A percentile compares a stretch with the other conserved stretches of the same genome.
phyloP scores from a whole-genome alignment of 2,888 invertebrate genomes.

The Eledone cirrhosa region DNA sequence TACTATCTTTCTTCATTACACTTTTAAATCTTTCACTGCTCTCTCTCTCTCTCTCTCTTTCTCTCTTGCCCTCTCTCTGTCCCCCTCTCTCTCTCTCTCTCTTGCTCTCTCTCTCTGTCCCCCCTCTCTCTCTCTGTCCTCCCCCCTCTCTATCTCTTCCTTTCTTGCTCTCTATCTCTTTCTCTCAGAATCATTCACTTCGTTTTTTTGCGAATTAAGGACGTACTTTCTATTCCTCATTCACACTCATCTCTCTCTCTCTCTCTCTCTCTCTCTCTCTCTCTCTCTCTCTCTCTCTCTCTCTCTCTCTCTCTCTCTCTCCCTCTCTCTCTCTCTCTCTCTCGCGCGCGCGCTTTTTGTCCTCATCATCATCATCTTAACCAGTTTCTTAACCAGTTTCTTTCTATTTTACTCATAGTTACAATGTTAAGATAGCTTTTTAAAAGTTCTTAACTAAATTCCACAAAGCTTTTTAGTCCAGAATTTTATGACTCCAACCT shows the following conservation, averaged over 20 bases:
- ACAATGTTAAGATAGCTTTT: no score
- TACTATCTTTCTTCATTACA: background rate
- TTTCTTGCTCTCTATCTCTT: slow-evolving; percentile 32
- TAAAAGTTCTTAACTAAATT: no score
- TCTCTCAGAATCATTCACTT: slow-evolving; percentile 27
- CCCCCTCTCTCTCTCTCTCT: slow-evolving; percentile 24
- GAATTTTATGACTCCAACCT: no score
- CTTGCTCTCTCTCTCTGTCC: background rate
- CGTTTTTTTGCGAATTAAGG: slow-evolving; percentile 26
- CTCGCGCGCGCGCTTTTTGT: background rate
- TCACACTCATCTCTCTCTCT: slow-evolving; percentile 20
- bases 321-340: slow-evolving; percentile 26
- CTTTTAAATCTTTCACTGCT: slow-evolving; percentile 16
- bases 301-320: slow-evolving; percentile 30
- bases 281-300: slow-evolving; percentile 31
- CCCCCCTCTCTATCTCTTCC: slow-evolving; percentile 32
- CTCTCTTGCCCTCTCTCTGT: slow-evolving; percentile 19
- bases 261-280: slow-evolving; percentile 32
- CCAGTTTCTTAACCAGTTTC: no score
- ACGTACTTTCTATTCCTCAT: slow-evolving; percentile 20
- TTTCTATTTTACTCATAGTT: no score
- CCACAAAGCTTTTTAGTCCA: no score
- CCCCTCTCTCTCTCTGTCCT: slow-evolving; percentile 23
- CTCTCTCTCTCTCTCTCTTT: background rate
- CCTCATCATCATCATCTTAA: background rate